phyloP scores from a whole-genome alignment of 2,888 invertebrate species.

The Tryphoninae sp. region DNA sequence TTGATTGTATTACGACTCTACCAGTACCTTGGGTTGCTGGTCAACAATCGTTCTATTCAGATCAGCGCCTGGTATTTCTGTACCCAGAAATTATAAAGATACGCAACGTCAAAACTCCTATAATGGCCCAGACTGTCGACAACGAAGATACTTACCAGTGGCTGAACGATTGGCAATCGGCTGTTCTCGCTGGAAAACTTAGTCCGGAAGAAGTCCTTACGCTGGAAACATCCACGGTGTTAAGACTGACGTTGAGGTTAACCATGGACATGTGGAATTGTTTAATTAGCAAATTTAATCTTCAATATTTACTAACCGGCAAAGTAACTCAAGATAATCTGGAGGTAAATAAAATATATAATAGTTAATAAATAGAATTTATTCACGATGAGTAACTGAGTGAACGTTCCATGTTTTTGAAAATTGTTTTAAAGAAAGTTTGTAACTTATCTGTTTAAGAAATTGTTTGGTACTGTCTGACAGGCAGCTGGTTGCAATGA shows the following conservation, averaged over 20 bases:
- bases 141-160: neutral
- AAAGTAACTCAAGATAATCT: neutral
- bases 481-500: neutral
- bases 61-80: constrained; percentile 14
- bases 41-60: neutral
- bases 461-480: neutral
- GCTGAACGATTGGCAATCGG: neutral
- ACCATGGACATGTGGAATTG: neutral
- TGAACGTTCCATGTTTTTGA: neutral
- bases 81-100: neutral
- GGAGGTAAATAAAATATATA: neutral
- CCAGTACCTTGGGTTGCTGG: constrained; percentile 24
- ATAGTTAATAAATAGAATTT: neutral
- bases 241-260: neutral
- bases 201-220: neutral
- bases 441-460: constrained; percentile 1
- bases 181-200: neutral
- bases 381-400: neutral
- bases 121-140: constrained; percentile 11
- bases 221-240: neutral
- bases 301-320: neutral
- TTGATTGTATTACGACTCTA: neutral
- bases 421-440: neutral
- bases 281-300: neutral
- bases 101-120: neutral